phyloP scores from a whole-genome alignment of 2,113 vertebrate genomes.

The Enhydra lutris region DNA sequence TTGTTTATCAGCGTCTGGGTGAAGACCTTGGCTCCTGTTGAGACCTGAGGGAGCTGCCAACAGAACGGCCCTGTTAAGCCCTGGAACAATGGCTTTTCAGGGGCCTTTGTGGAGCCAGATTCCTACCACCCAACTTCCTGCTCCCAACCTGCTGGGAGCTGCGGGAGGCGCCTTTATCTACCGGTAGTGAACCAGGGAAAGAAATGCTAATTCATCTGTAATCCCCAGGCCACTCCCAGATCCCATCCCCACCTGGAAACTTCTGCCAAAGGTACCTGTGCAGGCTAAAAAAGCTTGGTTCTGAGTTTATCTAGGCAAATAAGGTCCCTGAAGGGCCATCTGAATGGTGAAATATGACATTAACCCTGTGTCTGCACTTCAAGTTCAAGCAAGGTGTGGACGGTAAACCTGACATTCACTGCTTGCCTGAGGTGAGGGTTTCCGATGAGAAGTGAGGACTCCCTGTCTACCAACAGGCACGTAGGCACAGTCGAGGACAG shows the following conservation, averaged over 20 bases:
- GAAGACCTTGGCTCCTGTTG: slow-evolving; percentile 46
- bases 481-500: too few species aligned
- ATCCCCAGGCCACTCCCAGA: neutral
- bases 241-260: neutral
- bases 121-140: slow-evolving; percentile 73
- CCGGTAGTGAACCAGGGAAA: slow-evolving; percentile 23
- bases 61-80: slow-evolving; percentile 43
- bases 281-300: neutral
- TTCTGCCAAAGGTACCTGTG: neutral
- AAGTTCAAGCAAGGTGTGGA: neutral
- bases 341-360: neutral
- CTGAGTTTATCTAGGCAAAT: neutral
- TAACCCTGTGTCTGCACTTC: neutral
- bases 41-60: slow-evolving; percentile 33
- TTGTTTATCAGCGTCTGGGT: slow-evolving; percentile 62
- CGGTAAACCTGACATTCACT: neutral
- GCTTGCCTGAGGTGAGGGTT: neutral
- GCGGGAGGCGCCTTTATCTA: slow-evolving; percentile 51
- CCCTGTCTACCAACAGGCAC: neutral
- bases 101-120: slow-evolving; percentile 57
- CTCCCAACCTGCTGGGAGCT: slow-evolving; percentile 64
- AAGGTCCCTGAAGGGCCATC: neutral
- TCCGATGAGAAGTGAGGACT: neutral
- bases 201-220: slow-evolving; percentile 44
- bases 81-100: slow-evolving; percentile 60